phyloP scores from a whole-genome alignment of 1,140 invertebrate genomes.

The Vollenhovia emeryi region DNA sequence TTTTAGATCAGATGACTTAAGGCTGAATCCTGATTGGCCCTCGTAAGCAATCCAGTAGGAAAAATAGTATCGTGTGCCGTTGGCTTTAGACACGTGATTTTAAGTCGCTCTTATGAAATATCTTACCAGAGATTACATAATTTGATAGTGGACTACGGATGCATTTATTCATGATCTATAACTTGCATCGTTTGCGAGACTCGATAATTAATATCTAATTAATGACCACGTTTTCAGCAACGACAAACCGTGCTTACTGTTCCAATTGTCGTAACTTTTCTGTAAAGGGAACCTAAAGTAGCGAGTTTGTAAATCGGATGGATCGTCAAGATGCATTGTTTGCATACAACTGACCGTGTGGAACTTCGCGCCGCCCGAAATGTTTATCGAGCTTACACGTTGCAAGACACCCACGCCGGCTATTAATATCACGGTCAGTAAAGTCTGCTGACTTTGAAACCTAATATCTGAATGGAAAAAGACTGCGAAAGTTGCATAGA shows the following conservation, averaged over 20 bases:
- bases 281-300: neutral
- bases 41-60: no score
- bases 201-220: neutral
- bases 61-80: no score
- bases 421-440: conserved; percentile 68
- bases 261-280: neutral
- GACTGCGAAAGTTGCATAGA: conserved; percentile 28
- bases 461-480: conserved; percentile 73
- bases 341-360: conserved; percentile 36
- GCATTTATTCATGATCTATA: neutral
- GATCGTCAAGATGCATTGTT: neutral
- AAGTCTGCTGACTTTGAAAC: conserved; percentile 71
- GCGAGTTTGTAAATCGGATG: neutral
- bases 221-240: neutral
- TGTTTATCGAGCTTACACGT: conserved; percentile 62
- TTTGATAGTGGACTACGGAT: neutral
- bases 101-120: neutral
- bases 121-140: neutral
- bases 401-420: conserved; percentile 64
- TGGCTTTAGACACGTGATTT: neutral
- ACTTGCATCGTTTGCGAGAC: neutral
- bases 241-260: neutral
- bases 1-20: no score
- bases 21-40: no score
- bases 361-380: conserved; percentile 50